These are phyloP conservation scores for Anorthoa munda DNA, from an alignment of 2,888 invertebrate genomes.

Conservation along the genomic window DNA sequence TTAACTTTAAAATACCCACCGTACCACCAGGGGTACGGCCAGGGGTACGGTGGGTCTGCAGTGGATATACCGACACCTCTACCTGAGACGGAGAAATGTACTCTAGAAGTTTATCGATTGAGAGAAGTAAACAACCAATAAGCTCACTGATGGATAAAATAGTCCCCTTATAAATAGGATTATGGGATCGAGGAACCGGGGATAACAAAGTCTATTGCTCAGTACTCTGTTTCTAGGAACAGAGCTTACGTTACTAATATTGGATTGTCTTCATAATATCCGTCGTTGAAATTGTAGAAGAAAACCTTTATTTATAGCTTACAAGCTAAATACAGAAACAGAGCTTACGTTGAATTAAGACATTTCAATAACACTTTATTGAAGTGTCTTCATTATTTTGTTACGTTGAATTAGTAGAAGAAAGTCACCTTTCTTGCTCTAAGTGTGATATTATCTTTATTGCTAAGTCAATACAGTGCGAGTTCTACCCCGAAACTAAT, in stretches of 20 bases:
- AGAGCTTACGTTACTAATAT: constrained; percentile 28
- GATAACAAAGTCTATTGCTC: constrained; percentile 65
- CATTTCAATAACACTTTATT: no score
- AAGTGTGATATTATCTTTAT: neutral
- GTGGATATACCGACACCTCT: constrained; percentile 19
- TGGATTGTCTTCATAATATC: constrained; percentile 3
- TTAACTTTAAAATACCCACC: no score
- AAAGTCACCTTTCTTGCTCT: neutral
- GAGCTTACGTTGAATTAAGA: no score
- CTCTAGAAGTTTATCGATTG: constrained; percentile 60
- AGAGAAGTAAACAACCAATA: constrained; percentile 67
- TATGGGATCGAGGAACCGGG: constrained; percentile 54
- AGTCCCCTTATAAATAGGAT: constrained; percentile 62
- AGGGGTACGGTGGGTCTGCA: no score
- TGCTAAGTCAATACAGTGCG: neutral
- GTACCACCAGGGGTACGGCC: no score
- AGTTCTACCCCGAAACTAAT: neutral
- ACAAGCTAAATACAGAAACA: no score
- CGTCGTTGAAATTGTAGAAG: neutral
- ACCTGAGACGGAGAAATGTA: constrained; percentile 44
- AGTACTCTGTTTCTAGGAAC: constrained; percentile 34
- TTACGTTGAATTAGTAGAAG: neutral
- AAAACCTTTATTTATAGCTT: no score
- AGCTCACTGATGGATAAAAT: constrained; percentile 68
- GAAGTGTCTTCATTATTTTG: neutral